Base-by-base conservation (phyloP, 2,888 invertebrate species). In the Podotricha telesiphe region DNA sequence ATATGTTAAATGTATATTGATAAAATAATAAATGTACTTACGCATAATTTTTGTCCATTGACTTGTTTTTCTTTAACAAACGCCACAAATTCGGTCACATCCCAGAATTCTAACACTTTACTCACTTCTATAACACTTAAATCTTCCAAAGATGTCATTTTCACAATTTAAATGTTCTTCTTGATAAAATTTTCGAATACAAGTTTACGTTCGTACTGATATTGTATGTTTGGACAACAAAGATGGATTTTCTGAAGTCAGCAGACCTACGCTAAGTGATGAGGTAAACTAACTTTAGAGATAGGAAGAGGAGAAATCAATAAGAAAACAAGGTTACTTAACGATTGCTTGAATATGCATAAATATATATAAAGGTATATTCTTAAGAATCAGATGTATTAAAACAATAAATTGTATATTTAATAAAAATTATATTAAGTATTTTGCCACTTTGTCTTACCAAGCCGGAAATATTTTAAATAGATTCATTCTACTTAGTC, bases 21-120 rank as follows among this genome's bases (percentile, higher is more conserved):
- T 15, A 40, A 50, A 37, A 22, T 37, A 28, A 37, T 2, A 51
- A 15, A 47, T 15, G 22, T 40, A 76, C 86, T 86, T 63, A 92
- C 92, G 79, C 85, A 63, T 65, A 92, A 73, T 70, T 82, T 86
- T 56, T 79, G 79, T 17, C 92, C 92, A 70, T 91, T 85, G 13
- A 91, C 72, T 0, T 80, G 65, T 67, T 82, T 89, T 62, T 86
- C 86, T 22, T 72, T 77, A 1, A 82, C 83, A 20, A 89, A 88
- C 2, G 83, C 86, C 11, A 77, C 76, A 47, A 87, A 91, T 70
- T 91, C 89, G 0, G 75, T 68, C 78, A 90, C 74, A 15, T 82
- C 78, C 78, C 84, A 85, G 13, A 56, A 73, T 42, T 82, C 77
- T 53, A 93, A 73, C 28, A 91, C 68, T 4, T 73, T 73, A 15